These are phyloP conservation scores for Neocloeon triangulifer DNA, from an alignment of 1,140 invertebrate species.

Conservation along the genomic window DNA sequence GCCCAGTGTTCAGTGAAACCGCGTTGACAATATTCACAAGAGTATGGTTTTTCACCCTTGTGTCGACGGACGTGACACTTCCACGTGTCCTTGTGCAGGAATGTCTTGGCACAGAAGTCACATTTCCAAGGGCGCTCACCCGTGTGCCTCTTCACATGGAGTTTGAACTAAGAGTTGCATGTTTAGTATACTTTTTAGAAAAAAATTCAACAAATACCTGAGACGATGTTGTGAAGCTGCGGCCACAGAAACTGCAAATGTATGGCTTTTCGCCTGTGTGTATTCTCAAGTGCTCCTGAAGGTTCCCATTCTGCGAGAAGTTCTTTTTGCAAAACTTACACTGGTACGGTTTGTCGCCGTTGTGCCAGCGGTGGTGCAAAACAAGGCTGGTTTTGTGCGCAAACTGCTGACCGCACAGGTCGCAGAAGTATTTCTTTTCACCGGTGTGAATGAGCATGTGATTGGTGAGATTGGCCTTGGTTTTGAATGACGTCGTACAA, in stretches of 20 bases:
- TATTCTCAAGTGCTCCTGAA: conserved; percentile 31
- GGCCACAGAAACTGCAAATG: conserved; percentile 38
- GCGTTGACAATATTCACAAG: conserved; percentile 30
- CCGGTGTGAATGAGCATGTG: conserved; percentile 42
- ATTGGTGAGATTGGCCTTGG: conserved; percentile 41
- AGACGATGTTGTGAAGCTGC: conserved; percentile 43
- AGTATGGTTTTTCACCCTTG: conserved; percentile 33
- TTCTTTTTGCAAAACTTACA: conserved; percentile 32
- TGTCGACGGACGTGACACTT: conserved; percentile 37
- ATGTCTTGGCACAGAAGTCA: conserved; percentile 30
- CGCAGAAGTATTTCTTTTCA: conserved; percentile 47
- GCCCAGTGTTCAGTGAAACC: conserved; percentile 40
- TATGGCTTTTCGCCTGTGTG: conserved; percentile 38
- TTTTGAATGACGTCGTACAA: conserved; percentile 42
- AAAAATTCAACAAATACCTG: conserved; percentile 22
- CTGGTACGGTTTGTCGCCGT: conserved; percentile 30
- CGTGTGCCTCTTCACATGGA: conserved; percentile 30
- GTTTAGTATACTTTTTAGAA: too few relatives aligned
- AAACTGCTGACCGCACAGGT: conserved; percentile 51
- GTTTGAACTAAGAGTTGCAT: conserved; percentile 9
- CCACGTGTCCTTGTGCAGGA: conserved; percentile 39
- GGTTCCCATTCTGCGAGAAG: conserved; percentile 36
- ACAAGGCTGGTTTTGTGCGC: conserved; percentile 47
- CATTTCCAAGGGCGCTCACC: conserved; percentile 36
- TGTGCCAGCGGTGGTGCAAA: conserved; percentile 32